Conservation (phyloP, 1,140 invertebrate species). For the Ruditapes philippinarum region DNA sequence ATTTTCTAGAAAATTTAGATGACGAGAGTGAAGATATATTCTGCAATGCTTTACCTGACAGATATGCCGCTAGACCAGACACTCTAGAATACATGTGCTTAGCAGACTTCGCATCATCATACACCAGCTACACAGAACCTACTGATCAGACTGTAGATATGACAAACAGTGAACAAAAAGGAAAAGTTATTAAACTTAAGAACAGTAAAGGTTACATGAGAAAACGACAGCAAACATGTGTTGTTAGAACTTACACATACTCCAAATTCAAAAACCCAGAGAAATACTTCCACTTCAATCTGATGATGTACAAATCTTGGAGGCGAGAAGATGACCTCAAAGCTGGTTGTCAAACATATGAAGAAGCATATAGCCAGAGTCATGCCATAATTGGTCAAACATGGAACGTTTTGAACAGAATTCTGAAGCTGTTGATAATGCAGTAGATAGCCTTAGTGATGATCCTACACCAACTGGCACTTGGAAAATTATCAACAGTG, state of each 20-base stretch:
- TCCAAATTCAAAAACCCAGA: slow-evolving; percentile 26
- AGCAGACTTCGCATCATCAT: slow-evolving; percentile 40
- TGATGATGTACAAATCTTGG: slow-evolving; percentile 42
- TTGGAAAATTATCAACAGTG: too few relatives aligned
- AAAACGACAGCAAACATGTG: background rate
- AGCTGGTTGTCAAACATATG: too few relatives aligned
- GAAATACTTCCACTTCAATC: slow-evolving; percentile 32
- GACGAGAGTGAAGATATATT: slow-evolving; percentile 16
- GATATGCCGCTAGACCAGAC: slow-evolving; percentile 38
- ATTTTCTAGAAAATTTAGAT: slow-evolving; percentile 5
- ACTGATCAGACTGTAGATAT: background rate
- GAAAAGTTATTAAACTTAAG: slow-evolving; percentile 14
- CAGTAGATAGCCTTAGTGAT: too few relatives aligned
- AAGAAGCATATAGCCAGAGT: too few relatives aligned
- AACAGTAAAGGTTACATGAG: too few relatives aligned
- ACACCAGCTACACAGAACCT: background rate
- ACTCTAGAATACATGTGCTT: slow-evolving; percentile 16
- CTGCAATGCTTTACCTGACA: background rate
- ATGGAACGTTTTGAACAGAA: too few relatives aligned
- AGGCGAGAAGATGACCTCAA: background rate
- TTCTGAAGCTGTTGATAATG: too few relatives aligned
- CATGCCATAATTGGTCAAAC: too few relatives aligned
- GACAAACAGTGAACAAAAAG: background rate
- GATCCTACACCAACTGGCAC: slow-evolving; percentile 30
- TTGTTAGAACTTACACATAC: slow-evolving; percentile 32